Conservation (phyloP, 2,113 vertebrate species). For the Petaurus breviceps region DNA sequence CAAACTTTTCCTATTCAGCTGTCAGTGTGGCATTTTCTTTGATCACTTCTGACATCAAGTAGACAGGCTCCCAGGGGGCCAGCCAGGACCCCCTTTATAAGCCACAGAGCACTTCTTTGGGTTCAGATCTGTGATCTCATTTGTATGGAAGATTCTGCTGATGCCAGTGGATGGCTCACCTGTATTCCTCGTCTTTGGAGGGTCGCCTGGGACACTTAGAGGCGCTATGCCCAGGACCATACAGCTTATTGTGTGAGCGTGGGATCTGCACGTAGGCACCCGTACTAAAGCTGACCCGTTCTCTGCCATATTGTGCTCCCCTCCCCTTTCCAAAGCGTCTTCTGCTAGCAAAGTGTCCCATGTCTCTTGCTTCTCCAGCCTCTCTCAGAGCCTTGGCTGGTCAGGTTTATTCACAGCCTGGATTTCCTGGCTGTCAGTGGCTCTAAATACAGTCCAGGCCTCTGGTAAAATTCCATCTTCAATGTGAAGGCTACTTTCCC, state of each 20-base stretch:
- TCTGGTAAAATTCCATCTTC: background rate
- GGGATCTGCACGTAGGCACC: background rate
- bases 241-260: background rate
- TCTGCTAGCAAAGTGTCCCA: background rate
- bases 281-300: background rate
- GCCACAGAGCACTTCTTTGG: background rate
- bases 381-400: rapidly evolving
- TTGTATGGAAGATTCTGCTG: background rate
- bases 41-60: background rate
- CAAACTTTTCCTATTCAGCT: background rate
- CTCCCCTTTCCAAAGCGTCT: no score
- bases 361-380: background rate
- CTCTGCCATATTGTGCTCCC: background rate
- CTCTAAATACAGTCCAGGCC: background rate
- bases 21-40: background rate
- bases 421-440: background rate
- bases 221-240: background rate
- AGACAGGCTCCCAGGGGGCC: background rate
- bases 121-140: background rate
- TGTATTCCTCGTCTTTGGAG: background rate
- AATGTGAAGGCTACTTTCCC: background rate
- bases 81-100: background rate
- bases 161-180: background rate
- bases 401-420: no score
- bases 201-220: no score